These are phyloP conservation scores for Tetragonula carbonaria DNA, from an alignment of 2,888 invertebrate genomes.

Conservation along the genomic window DNA sequence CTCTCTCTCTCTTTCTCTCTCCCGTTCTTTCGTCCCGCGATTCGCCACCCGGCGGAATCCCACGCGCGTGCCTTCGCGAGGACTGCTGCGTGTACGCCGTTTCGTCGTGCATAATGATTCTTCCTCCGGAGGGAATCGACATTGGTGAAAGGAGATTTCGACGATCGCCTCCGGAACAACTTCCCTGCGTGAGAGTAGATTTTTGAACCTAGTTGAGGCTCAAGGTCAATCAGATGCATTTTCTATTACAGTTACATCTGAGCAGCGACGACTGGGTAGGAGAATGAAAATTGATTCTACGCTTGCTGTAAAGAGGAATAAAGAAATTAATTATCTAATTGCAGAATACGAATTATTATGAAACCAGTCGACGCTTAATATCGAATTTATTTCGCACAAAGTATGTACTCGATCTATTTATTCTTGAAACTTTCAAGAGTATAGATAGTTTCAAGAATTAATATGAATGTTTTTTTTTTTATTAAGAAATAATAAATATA, in stretches of 20 bases:
- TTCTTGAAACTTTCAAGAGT: no score
- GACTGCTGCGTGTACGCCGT: neutral
- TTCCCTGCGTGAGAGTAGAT: neutral
- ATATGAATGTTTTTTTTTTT: no score
- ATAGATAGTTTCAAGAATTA: no score
- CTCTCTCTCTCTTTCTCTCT: no score
- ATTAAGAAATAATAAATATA: no score
- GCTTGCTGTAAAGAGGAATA: no score
- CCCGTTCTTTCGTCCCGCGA: conserved; percentile 9
- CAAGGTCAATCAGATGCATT: neutral
- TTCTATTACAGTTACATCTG: neutral
- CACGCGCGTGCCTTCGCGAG: conserved; percentile 12
- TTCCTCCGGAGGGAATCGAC: neutral
- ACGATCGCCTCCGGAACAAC: neutral
- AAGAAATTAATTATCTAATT: no score
- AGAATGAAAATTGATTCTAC: no score
- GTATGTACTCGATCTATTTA: no score
- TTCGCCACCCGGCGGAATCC: neutral
- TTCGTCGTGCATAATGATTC: neutral
- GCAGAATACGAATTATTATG: no score
- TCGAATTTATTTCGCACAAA: no score
- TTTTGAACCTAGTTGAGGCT: neutral
- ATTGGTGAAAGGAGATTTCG: neutral
- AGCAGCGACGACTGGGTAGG: neutral
- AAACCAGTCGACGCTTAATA: no score